Conservation (phyloP, 2,888 invertebrate genomes). For the Tetheella fluctuosa region DNA sequence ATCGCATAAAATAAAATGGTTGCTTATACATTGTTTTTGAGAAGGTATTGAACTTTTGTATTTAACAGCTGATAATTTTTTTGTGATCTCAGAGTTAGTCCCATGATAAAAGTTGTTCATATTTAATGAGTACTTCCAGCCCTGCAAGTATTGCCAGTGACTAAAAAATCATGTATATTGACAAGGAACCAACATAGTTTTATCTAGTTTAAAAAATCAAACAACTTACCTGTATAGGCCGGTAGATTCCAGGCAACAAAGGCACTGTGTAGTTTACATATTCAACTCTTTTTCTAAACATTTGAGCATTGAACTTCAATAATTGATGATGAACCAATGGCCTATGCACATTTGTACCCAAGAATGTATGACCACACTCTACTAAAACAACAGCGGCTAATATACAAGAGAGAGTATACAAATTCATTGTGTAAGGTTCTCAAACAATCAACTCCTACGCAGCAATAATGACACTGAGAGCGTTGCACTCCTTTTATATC, state of each 20-base stretch:
- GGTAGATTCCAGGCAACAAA: slow-evolving; percentile 19
- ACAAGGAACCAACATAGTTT: too few species aligned
- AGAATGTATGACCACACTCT: slow-evolving; percentile 46
- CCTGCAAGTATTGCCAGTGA: too few species aligned
- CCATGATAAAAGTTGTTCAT: too few species aligned
- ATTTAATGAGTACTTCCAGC: too few species aligned
- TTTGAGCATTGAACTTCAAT: slow-evolving; percentile 32
- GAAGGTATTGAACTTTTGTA: too few species aligned
- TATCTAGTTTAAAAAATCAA: neutral
- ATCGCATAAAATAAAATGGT: too few species aligned
- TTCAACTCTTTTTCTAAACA: slow-evolving; percentile 50
- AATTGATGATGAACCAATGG: slow-evolving; percentile 36
- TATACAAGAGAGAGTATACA: slow-evolving; percentile 21
- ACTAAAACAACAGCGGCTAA: slow-evolving; percentile 34
- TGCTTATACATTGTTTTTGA: too few species aligned
- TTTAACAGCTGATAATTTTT: too few species aligned
- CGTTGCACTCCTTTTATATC: neutral
- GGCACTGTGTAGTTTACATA: slow-evolving; percentile 39
- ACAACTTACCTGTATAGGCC: slow-evolving; percentile 31
- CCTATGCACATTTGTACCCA: slow-evolving; percentile 45
- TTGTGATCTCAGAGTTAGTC: too few species aligned
- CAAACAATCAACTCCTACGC: neutral
- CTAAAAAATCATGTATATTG: too few species aligned
- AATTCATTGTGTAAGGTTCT: slow-evolving; percentile 24
- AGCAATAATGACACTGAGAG: neutral